A percentile compares a stretch with the other conserved stretches of the same genome.
phyloP scores from a whole-genome alignment of 2,888 invertebrate genomes.

The Exephanes ischioxanthus region DNA sequence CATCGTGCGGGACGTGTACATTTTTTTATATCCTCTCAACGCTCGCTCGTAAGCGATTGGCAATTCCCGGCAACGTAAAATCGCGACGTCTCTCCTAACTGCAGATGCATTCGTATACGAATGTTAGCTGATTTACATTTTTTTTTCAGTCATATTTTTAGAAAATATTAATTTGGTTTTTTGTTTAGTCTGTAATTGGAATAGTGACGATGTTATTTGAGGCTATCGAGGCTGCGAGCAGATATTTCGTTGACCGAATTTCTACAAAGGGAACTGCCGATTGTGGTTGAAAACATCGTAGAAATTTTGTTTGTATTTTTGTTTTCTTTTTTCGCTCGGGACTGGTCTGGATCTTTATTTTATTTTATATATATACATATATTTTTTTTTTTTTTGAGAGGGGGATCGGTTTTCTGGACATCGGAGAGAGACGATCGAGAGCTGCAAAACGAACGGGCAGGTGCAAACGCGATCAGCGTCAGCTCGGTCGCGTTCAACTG shows the following conservation, averaged over 20 bases:
- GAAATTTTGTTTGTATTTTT: conserved; percentile 18
- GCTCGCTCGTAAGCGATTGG: conserved; percentile 24
- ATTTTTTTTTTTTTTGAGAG: not conserved
- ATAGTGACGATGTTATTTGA: not conserved
- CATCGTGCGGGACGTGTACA: not conserved
- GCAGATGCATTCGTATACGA: not conserved
- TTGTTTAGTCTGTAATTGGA: not conserved
- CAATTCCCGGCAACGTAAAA: conserved; percentile 56
- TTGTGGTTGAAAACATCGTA: conserved; percentile 2
- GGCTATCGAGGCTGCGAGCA: not conserved
- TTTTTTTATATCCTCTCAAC: conserved; percentile 6
- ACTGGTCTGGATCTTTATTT: not conserved
- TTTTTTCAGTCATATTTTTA: not conserved
- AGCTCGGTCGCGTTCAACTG: conserved; percentile 63
- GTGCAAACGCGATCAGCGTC: conserved; percentile 67
- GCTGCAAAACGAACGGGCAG: conserved; percentile 55
- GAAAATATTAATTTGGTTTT: not conserved
- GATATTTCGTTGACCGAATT: conserved; percentile 4
- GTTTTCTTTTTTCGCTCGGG: conserved; percentile 2
- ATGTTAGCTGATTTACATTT: not conserved
- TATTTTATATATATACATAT: not conserved
- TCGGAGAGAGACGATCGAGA: conserved; percentile 41
- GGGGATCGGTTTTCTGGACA: conserved; percentile 21
- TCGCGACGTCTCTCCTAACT: conserved; percentile 36
- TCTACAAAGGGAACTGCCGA: not conserved